Base-by-base conservation (phyloP, 1,140 invertebrate species). In the Aphelenchoides avenae region DNA sequence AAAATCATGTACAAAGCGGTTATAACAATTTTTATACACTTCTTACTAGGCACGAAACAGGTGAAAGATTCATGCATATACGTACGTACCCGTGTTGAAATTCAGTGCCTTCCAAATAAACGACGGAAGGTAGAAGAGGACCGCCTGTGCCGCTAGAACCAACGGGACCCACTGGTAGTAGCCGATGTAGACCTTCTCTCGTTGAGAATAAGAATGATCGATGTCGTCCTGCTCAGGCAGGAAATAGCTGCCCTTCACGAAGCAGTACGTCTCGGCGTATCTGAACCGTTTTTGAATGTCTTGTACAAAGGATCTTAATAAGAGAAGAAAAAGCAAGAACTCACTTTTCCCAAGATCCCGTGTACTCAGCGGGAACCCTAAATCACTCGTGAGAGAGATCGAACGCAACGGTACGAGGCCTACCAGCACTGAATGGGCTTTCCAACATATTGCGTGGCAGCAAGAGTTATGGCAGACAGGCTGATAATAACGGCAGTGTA, bases 101-200 rank as follows among this genome's bases (percentile, higher is more conserved):
- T 75, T 75, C 37, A 77, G 60, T 15, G 69, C 49, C 33, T 66
- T 63, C 73, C 73, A 75, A 22, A 75, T 50, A 44, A 75, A 53
- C 7, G 65, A 66, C n/a, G 73, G 73, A 18, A 75, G 52, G 37
- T 76, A 75, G 57, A 75, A 75, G 24, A 73, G 51, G 24, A 75
- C 47, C n/a, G 73, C 73, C 52, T 77, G 73, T 20, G 66, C 48
- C 29, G 67, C 70, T 26, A 75, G 55, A 22, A 75, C 58, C 9
- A 66, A 22, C 4, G 63, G 63, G 11, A 82, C 79, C 81, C 81
- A 82, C 56, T 82, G 81, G 61, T 82, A 82, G 65, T 82, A 82
- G 34, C 68, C 70, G 34, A 79, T 52, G 48, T 59, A 43, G 34
- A 46, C 50, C 44, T 58, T 51, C 41, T 64, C 60, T 27, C 64